Evolutionary conservation across 1,140 invertebrate genomes (phyloP).

Genomic region (Pseudomyrmex flavicornis): DNA sequence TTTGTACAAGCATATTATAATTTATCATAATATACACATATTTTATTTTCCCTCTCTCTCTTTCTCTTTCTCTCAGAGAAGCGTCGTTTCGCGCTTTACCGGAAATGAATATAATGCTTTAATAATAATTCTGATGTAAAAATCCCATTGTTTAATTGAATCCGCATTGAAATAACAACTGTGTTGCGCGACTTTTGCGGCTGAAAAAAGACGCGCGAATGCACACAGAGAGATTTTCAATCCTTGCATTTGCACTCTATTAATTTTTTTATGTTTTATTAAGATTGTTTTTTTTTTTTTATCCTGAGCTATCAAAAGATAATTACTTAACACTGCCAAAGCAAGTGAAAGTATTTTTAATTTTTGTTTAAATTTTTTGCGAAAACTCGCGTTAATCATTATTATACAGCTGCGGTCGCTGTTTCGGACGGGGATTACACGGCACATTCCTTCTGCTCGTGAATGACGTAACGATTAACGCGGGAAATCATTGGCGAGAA

Average conservation of each 20-base stretch:
- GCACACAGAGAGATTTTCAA: not conserved
- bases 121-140: conserved; percentile 55
- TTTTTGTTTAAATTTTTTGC: not conserved
- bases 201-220: not conserved
- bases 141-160: conserved; percentile 28
- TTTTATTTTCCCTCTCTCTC: not conserved
- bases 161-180: not conserved
- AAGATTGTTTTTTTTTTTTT: too few species aligned
- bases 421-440: conserved; percentile 25
- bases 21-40: not conserved
- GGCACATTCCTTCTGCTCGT: not conserved
- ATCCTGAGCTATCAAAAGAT: too few species aligned
- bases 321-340: not conserved
- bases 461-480: not conserved
- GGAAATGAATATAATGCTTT: conserved; percentile 8
- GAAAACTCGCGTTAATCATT: too few species aligned
- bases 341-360: not conserved
- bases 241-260: not conserved
- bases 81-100: not conserved
- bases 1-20: conserved; percentile 12
- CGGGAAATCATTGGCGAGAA: not conserved
- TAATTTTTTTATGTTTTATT: too few species aligned
- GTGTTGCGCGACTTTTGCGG: not conserved
- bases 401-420: not conserved
- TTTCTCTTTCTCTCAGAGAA: not conserved